Evolutionary conservation across 2,113 vertebrate genomes (phyloP).

Genomic region (Solenodon paradoxus): DNA sequence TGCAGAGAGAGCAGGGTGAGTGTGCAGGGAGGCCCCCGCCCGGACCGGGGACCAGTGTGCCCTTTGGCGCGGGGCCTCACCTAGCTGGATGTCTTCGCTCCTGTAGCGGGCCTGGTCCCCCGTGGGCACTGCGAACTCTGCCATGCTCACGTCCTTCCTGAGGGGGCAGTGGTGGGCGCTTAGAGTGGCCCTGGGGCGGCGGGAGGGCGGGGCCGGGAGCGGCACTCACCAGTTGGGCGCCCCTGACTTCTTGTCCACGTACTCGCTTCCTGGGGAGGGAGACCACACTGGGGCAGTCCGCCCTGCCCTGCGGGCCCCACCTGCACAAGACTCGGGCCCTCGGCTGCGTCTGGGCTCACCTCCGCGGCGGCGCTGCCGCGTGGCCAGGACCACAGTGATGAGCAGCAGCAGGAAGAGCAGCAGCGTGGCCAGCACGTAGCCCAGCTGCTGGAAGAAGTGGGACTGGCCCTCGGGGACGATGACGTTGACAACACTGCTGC

Average conservation of each 20-base stretch:
- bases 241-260: background rate
- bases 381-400: constrained; percentile 84
- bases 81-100: constrained; percentile 87
- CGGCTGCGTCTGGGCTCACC: constrained; percentile 77
- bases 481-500: constrained; percentile 90
- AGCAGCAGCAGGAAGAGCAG: constrained; percentile 90
- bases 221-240: constrained; percentile 62
- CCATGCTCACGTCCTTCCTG: constrained; percentile 86
- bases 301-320: background rate
- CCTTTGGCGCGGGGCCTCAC: constrained; percentile 75
- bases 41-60: too few relatives aligned
- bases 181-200: background rate
- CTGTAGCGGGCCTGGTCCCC: constrained; percentile 81
- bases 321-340: too few relatives aligned
- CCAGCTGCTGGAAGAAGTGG: constrained; percentile 93
- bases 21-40: background rate
- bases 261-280: constrained; percentile 54
- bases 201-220: background rate
- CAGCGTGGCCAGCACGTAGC: constrained; percentile 92
- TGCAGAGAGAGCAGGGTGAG: constrained; percentile 47
- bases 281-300: background rate
- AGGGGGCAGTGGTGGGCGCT: background rate
- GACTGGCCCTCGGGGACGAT: constrained; percentile 90
- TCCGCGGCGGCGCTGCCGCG: constrained; percentile 84
- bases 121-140: constrained; percentile 85